Base-by-base conservation (phyloP, 2,797 vertebrate species). In the Caiman crocodilus region DNA sequence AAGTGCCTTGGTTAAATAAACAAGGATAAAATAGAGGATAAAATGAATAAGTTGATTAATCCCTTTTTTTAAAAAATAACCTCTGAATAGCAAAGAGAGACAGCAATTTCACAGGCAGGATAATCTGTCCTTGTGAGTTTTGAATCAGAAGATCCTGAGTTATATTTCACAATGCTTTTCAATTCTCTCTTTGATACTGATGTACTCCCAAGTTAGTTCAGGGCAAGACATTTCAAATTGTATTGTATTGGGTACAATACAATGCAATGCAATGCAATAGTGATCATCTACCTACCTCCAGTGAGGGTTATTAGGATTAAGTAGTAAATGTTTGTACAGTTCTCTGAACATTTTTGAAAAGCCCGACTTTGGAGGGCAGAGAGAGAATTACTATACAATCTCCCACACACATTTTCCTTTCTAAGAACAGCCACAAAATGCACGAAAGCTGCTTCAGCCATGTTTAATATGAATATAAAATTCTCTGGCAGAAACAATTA, bases 101-200 rank as follows among this genome's bases (percentile, higher is more conserved):
- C 10, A 57, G 32, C 32, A 25, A 2, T 50, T 7, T 61, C 30
- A 82, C 4, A 67, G 18, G 65, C 59, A 57, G 3, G 10, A 30
- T 23, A 80, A 4, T 76, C 76, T 88, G 14, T 56, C 55, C 28
- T 61, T 74, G 3, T 59, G 56, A 84, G 1, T 7, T 13, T 26
- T 78, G 12, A 90, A 2, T 15, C 23, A 64, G 16, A 1, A 78
- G 3, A 2, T 76, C 67, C 55, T 74, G 17, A 86, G n/a, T 0
- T 59, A 50, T 50, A 10, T 50, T 50, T 50, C 42, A 50, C 42
- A 50, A 50, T 50, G 42, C 9, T 50, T 50, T 50, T 23, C 79
- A 87, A 84, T 80, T 76, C 55, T 63, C 1, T 3, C 57, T 92
- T 86, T 79, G 50, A 58, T 6, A 12, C 15, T 91, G 83, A 93